These are phyloP conservation scores for Xyrichtys novacula DNA, from an alignment of 2,797 vertebrate species.

Conservation along the genomic window DNA sequence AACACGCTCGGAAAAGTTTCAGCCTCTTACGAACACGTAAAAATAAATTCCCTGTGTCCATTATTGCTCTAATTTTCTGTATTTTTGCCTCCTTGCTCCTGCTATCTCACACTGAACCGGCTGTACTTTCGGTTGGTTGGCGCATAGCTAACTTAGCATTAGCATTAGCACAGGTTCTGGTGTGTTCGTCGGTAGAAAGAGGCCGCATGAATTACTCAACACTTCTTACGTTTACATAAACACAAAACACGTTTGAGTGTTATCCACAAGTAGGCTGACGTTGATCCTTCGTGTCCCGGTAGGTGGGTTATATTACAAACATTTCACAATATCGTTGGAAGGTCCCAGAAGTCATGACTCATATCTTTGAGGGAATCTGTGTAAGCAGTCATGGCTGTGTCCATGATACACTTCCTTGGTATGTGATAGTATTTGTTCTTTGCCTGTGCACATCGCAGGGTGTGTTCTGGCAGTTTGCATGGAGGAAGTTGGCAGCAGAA, in stretches of 20 bases:
- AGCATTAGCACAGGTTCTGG: slow-evolving; percentile 43
- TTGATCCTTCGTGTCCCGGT: not conserved
- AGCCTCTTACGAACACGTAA: not conserved
- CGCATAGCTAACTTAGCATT: slow-evolving; percentile 17
- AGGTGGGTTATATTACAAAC: not conserved
- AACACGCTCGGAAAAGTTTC: slow-evolving; percentile 31
- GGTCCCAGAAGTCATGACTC: slow-evolving; percentile 65
- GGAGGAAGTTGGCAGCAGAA: slow-evolving; percentile 8
- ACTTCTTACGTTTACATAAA: slow-evolving; percentile 14
- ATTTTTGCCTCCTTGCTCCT: not conserved
- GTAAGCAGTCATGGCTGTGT: slow-evolving; percentile 21
- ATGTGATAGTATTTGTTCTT: slow-evolving; percentile 40
- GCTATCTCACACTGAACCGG: not conserved
- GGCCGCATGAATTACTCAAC: slow-evolving; percentile 55
- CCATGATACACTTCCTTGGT: slow-evolving; percentile 61
- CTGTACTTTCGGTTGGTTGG: not conserved
- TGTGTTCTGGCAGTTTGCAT: slow-evolving; percentile 1
- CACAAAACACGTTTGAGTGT: not conserved
- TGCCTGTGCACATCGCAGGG: slow-evolving; percentile 9
- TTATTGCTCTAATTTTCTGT: not conserved
- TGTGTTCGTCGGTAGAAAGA: slow-evolving; percentile 30
- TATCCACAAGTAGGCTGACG: too few relatives aligned
- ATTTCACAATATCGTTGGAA: not conserved
- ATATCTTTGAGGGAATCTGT: slow-evolving; percentile 16
- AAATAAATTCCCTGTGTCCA: not conserved